A percentile compares a stretch with the other conserved stretches of the same genome.
These are phyloP conservation scores for Eledona agricola DNA, from an alignment of 2,888 invertebrate species.

Conservation along the genomic window DNA sequence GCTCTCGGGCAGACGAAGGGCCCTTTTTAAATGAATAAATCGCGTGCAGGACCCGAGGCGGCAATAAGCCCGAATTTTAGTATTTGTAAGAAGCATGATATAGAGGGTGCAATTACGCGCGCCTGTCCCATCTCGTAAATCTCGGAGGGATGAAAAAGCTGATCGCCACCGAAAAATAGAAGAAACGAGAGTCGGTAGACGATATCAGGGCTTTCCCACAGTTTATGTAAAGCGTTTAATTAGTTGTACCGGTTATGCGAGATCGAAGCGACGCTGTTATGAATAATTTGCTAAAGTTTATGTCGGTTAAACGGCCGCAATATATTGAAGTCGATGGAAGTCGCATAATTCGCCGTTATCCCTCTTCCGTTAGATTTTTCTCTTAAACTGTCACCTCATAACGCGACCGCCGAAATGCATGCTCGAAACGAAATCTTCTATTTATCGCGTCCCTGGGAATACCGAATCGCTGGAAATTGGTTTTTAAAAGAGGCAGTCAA, in stretches of 20 bases:
- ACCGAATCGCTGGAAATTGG: conserved; percentile 1
- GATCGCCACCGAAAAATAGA: conserved; percentile 33
- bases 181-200: too few relatives aligned
- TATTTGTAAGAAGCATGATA: conserved; percentile 51
- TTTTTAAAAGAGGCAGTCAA: conserved; percentile 2
- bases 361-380: too few relatives aligned
- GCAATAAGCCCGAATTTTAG: conserved; percentile 58
- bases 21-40: conserved; percentile 48
- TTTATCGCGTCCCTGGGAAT: background rate
- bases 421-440: conserved; percentile 10
- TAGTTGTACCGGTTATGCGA: conserved; percentile 13
- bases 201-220: conserved; percentile 17
- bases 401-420: too few relatives aligned
- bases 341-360: too few relatives aligned
- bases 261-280: conserved; percentile 15
- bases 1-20: conserved; percentile 32
- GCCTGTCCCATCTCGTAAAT: conserved; percentile 46
- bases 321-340: conserved; percentile 9
- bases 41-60: conserved; percentile 41
- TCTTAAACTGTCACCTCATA: too few relatives aligned
- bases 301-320: conserved; percentile 5
- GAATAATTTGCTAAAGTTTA: conserved; percentile 18
- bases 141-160: too few relatives aligned
- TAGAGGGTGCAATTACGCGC: conserved; percentile 48
- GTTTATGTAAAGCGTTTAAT: conserved; percentile 16